Evolutionary conservation across 1,140 invertebrate genomes (phyloP), one percentile per base, ranked within the genome.

Genomic region (Euwallacea fornicatus): DNA sequence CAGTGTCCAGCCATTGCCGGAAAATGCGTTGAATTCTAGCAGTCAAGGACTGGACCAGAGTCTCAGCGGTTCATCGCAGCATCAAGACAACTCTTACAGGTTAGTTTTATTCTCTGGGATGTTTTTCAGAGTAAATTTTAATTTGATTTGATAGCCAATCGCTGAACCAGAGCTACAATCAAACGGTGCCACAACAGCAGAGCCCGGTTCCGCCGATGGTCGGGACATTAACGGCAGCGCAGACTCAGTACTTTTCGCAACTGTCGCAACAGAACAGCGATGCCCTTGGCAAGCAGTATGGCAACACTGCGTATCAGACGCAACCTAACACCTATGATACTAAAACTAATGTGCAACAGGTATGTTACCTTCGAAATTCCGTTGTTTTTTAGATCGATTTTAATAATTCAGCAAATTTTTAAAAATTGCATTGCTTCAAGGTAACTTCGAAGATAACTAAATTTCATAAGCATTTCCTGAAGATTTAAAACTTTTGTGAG

Each of bases 181-280:
- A 76, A 50, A 58, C 59, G 9, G 50, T 71, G 2, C 65, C 53
- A 21, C 78, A 76, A 44, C 78, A 75, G 53, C 78, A 71, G 46
- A 79, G 76, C 71, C 78, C 78, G 0, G 76, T 78, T 46, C 70
- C 70, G 41, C 76, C 76, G 10, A 76, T 80, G 69, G 78, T 79
- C 13, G 79, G 79, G 16, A 83, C 81, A 41, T 76, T 90, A 75
- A 89, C 87, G 47, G 87, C 89, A 42, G 90, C 89, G 55, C 90
- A 91, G 79, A 86, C 88, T 55, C 89, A 91, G 81, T 91, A 91
- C 78, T 83, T 91, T 10, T 88, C 86, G n/a, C 84, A 85, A 74
- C 43, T 75, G 15, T 88, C 89, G 81, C 87, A 80, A 80, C 86
- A 78, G 82, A 83, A 82, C 84, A 83, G 78, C 66, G 79, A 79